Percentiles rank a stretch among this genome's conserved stretches.
These are phyloP conservation scores for Bicyclus anynana DNA, from an alignment of 1,140 invertebrate species.

Conservation along the genomic window DNA sequence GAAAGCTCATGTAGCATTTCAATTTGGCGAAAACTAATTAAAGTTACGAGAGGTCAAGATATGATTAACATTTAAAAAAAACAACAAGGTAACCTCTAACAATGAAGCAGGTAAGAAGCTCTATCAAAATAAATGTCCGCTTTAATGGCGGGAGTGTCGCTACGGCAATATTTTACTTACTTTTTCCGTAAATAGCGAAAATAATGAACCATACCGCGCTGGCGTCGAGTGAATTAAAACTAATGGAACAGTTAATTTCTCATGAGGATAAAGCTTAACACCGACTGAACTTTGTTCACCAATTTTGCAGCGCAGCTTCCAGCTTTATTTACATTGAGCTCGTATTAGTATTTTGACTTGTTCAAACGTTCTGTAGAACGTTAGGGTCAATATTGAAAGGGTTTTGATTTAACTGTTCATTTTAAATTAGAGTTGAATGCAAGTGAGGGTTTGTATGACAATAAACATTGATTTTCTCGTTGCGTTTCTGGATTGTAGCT, in stretches of 20 bases:
- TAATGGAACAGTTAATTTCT: slow-evolving; percentile 75
- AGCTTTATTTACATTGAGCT: slow-evolving; percentile 1
- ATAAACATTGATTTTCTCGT: no score
- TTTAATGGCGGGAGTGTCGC: neutral
- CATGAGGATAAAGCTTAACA: slow-evolving; percentile 43
- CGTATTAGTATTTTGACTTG: slow-evolving; percentile 1
- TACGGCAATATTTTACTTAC: slow-evolving; percentile 8
- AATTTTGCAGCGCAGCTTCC: slow-evolving; percentile 23
- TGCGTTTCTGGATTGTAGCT: no score
- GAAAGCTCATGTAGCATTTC: no score
- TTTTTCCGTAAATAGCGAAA: slow-evolving; percentile 36
- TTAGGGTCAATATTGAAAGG: neutral
- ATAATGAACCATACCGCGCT: slow-evolving; percentile 52
- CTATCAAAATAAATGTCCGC: slow-evolving; percentile 3
- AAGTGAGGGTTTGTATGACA: no score
- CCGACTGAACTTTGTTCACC: slow-evolving; percentile 18
- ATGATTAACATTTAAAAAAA: neutral
- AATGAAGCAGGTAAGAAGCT: neutral
- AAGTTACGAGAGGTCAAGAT: no score
- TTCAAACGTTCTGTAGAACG: neutral
- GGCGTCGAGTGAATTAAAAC: slow-evolving; percentile 71
- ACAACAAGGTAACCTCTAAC: neutral
- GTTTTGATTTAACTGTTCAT: neutral
- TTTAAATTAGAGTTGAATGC: no score
- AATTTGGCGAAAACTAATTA: no score